phyloP scores from a whole-genome alignment of 2,888 invertebrate species.

The Pasiphila rectangulata region DNA sequence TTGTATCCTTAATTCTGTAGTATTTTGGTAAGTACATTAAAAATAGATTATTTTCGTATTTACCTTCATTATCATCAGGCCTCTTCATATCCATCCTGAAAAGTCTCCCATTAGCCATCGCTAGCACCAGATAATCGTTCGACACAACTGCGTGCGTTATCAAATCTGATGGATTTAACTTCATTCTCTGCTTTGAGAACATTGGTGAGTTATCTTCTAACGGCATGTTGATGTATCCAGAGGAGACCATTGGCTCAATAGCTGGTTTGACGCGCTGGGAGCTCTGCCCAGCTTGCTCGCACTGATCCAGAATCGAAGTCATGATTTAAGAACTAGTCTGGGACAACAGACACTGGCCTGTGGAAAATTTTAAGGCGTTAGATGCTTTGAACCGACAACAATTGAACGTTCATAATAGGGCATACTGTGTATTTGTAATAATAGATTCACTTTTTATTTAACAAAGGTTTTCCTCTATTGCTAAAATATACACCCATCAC shows the following conservation, averaged over 20 bases:
- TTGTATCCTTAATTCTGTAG: too few species aligned
- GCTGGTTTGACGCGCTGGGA: slow-evolving; percentile 60
- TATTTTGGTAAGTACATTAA: too few species aligned
- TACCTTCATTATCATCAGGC: slow-evolving; percentile 89
- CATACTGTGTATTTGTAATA: too few species aligned
- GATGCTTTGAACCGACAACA: too few species aligned
- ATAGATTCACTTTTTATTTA: too few species aligned
- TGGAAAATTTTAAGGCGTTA: too few species aligned
- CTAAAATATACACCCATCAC: too few species aligned
- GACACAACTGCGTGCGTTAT: slow-evolving; percentile 90
- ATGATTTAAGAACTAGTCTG: too few species aligned
- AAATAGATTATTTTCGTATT: too few species aligned
- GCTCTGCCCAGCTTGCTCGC: slow-evolving; percentile 87
- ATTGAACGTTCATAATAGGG: too few species aligned
- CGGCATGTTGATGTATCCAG: slow-evolving; percentile 78
- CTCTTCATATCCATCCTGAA: slow-evolving; percentile 90
- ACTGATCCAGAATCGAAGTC: slow-evolving; percentile 93
- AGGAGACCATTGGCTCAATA: slow-evolving; percentile 71
- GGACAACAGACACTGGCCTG: too few species aligned
- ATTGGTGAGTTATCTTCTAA: slow-evolving; percentile 90
- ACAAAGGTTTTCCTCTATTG: too few species aligned
- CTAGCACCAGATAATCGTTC: slow-evolving; percentile 90
- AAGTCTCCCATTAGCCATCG: slow-evolving; percentile 90
- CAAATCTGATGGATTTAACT: slow-evolving; percentile 88
- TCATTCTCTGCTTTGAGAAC: slow-evolving; percentile 91